These are phyloP conservation scores for Caenorhabditis afra DNA, from an alignment of 2,888 invertebrate genomes.

Conservation along the genomic window DNA sequence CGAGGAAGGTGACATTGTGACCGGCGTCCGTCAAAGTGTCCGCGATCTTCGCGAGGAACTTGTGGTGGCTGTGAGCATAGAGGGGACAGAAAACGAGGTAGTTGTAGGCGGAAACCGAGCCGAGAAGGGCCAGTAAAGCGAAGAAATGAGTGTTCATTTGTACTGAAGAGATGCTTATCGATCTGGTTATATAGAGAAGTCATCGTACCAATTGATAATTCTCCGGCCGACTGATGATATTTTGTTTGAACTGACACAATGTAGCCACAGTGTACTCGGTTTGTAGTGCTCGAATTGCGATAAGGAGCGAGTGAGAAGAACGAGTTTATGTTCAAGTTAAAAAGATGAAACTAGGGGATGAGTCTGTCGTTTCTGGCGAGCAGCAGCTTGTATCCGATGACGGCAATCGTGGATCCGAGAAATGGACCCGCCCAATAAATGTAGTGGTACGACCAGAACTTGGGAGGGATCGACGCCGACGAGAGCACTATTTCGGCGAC, in stretches of 20 bases:
- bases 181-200: too few species aligned
- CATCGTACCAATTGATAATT: conserved; percentile 8
- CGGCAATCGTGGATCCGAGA: conserved; percentile 51
- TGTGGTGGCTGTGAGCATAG: conserved; percentile 46
- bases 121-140: background rate
- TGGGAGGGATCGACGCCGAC: conserved; percentile 22
- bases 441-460: conserved; percentile 56
- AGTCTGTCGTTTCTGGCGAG: conserved; percentile 37
- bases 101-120: conserved; percentile 6
- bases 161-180: conserved; percentile 13
- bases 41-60: conserved; percentile 41
- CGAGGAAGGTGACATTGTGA: conserved; percentile 46
- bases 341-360: conserved; percentile 18
- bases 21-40: conserved; percentile 42
- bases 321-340: background rate
- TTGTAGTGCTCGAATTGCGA: conserved; percentile 20
- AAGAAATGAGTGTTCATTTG: conserved; percentile 3
- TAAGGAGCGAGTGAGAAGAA: conserved; percentile 2
- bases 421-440: conserved; percentile 59
- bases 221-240: background rate
- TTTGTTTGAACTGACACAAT: conserved; percentile 23
- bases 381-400: conserved; percentile 32
- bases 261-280: conserved; percentile 28
- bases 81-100: conserved; percentile 36
- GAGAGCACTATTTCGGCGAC: conserved; percentile 58